Evolutionary conservation across 2,888 invertebrate species (phyloP).

Genomic region (Liopterus haemorrhoidalis): DNA sequence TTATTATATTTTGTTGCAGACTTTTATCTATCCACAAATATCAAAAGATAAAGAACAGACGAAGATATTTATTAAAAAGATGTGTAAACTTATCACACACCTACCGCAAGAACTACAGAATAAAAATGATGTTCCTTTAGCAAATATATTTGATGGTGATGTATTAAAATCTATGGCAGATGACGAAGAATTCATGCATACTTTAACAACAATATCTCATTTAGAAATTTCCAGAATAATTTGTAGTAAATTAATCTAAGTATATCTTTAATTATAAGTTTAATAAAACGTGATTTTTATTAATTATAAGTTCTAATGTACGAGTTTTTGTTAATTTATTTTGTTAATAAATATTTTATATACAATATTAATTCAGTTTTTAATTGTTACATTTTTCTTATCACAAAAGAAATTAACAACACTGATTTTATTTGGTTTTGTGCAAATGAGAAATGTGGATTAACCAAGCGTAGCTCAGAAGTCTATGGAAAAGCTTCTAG

Average conservation of each 20-base stretch:
- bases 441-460: too few relatives aligned
- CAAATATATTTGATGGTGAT: conserved; percentile 15
- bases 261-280: conserved; percentile 8
- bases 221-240: conserved; percentile 20
- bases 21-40: conserved; percentile 6
- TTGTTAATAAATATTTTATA: conserved; percentile 19
- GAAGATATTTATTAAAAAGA: conserved; percentile 19
- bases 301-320: not conserved
- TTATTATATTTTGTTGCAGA: too few relatives aligned
- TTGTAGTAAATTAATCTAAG: conserved; percentile 19
- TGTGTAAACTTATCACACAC: conserved; percentile 19
- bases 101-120: conserved; percentile 16
- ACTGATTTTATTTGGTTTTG: too few relatives aligned
- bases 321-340: not conserved
- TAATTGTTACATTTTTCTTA: too few relatives aligned
- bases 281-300: not conserved
- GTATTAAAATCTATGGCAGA: conserved; percentile 17
- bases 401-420: too few relatives aligned
- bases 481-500: too few relatives aligned
- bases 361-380: too few relatives aligned
- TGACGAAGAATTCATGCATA: conserved; percentile 17
- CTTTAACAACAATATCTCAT: conserved; percentile 14
- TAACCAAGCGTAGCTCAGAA: too few relatives aligned
- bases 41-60: not conserved
- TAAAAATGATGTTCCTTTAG: conserved; percentile 16